Percentiles rank a stretch among this genome's conserved stretches.
phyloP scores from a whole-genome alignment of 2,113 vertebrate species.

The Scolopax mira region DNA sequence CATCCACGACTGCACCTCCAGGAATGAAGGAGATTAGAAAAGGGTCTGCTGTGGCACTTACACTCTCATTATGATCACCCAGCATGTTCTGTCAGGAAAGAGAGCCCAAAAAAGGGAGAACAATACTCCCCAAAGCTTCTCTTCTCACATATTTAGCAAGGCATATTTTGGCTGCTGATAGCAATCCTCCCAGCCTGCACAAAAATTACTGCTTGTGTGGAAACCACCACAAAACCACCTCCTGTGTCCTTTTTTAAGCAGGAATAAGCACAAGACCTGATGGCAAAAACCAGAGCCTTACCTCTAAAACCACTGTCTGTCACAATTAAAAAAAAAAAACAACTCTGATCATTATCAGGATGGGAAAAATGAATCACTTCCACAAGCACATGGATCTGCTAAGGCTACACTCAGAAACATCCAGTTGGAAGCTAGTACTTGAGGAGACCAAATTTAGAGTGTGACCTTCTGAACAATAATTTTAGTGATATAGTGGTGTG shows the following conservation, averaged over 20 bases:
- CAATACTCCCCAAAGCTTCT: background rate
- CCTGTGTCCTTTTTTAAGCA: background rate
- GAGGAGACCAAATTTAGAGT: background rate
- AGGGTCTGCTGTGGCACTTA: background rate
- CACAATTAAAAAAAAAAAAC: background rate
- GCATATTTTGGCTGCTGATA: background rate
- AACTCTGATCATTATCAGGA: background rate
- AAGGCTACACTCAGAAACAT: background rate
- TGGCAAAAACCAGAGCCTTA: background rate
- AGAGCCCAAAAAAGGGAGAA: background rate
- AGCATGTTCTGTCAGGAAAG: background rate
- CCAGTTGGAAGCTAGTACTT: background rate
- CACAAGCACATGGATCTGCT: background rate
- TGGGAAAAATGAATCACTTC: background rate
- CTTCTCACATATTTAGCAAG: background rate
- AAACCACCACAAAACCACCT: background rate
- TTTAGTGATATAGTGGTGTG: background rate
- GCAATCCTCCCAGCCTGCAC: background rate
- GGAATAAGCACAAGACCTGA: background rate
- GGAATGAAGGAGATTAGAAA: background rate
- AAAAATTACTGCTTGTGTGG: background rate
- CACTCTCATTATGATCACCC: background rate
- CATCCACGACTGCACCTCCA: background rate
- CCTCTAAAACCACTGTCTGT: background rate
- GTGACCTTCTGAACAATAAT: background rate